Percentiles rank a stretch among this genome's conserved stretches.
Conservation (phyloP, 2,113 vertebrate species). For the Conger conger region DNA sequence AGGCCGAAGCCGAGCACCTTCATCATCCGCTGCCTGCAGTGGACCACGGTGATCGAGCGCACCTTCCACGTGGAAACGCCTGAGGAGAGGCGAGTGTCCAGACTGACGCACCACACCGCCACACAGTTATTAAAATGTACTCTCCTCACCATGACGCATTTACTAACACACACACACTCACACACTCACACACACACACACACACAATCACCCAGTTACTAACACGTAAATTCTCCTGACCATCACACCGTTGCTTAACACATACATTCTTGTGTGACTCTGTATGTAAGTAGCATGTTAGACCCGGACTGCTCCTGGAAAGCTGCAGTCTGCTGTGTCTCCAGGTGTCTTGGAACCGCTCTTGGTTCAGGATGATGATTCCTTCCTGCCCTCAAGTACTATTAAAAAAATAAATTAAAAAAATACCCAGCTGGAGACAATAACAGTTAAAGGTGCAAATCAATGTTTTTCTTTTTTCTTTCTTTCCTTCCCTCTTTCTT, state of each 20-base stretch:
- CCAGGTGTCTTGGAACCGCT: background rate
- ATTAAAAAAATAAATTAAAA: background rate
- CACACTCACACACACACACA: background rate
- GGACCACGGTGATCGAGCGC: conserved; percentile 97
- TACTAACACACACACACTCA: background rate
- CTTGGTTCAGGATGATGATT: background rate
- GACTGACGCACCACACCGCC: background rate
- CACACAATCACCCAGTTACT: background rate
- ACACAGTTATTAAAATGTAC: too few relatives aligned
- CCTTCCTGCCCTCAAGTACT: background rate
- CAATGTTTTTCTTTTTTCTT: background rate
- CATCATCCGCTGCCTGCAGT: conserved; percentile 98
- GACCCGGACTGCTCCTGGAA: too few relatives aligned
- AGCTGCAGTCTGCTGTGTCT: background rate
- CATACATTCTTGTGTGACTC: too few relatives aligned
- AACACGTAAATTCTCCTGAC: too few relatives aligned
- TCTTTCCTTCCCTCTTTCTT: conserved; percentile 23
- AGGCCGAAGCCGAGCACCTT: conserved; percentile 97
- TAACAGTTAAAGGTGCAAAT: background rate
- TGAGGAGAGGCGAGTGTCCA: conserved; percentile 85
- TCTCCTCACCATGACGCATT: background rate
- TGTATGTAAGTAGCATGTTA: background rate
- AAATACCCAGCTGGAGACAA: background rate
- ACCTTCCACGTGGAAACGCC: conserved; percentile 97
- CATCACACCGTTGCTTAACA: too few relatives aligned